These are phyloP conservation scores for Lophura nycthemera DNA, from an alignment of 2,113 vertebrate species.

Conservation along the genomic window DNA sequence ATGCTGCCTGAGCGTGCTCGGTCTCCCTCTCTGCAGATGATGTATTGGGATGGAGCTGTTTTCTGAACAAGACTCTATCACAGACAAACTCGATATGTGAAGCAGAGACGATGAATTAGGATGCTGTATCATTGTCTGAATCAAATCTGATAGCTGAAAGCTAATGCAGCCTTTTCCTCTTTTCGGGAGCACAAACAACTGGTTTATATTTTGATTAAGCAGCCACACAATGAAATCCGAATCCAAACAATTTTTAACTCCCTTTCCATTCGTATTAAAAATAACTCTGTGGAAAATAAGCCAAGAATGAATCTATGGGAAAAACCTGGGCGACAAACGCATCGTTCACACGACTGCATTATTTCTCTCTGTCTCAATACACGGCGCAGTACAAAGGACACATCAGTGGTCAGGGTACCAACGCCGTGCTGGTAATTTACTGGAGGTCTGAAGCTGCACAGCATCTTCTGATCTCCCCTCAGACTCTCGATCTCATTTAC, in stretches of 20 bases:
- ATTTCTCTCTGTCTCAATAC: not conserved
- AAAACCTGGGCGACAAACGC: not conserved
- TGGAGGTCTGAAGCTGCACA: not conserved
- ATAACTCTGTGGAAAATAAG: constrained; percentile 27
- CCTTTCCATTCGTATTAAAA: constrained; percentile 49
- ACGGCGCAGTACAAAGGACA: not conserved
- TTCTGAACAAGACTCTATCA: constrained; percentile 12
- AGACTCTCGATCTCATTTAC: constrained; percentile 4
- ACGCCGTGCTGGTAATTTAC: not conserved
- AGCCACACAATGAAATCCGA: constrained; percentile 49
- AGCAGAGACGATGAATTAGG: constrained; percentile 32
- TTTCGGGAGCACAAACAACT: not conserved
- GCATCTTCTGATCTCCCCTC: not conserved
- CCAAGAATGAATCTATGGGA: constrained; percentile 1
- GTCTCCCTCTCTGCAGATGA: not conserved
- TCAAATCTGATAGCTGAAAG: constrained; percentile 48
- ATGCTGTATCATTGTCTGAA: constrained; percentile 48
- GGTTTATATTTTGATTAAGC: constrained; percentile 56
- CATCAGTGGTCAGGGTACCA: not conserved
- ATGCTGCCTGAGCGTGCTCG: not conserved
- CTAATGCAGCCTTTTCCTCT: constrained; percentile 7
- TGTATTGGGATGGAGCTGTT: constrained; percentile 23
- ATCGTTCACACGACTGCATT: constrained; percentile 8
- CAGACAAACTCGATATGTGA: not conserved
- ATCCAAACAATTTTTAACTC: constrained; percentile 51